A percentile compares a stretch with the other conserved stretches of the same genome.
Conservation (phyloP, 2,888 invertebrate genomes). For the Eledone cirrhosa region DNA sequence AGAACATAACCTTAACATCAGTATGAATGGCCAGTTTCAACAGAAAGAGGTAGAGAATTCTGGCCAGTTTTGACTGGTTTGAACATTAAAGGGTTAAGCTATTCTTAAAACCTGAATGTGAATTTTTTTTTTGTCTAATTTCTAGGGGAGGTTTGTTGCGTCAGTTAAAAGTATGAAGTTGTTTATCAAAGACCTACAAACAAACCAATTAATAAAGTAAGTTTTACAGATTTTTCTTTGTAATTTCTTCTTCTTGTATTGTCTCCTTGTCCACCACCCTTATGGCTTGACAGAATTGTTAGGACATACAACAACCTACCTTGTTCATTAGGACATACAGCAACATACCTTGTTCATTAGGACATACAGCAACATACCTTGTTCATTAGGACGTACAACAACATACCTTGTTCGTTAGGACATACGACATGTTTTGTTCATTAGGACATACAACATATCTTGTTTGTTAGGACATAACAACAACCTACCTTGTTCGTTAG, state of each 20-base stretch:
- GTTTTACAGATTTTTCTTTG: background rate
- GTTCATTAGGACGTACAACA: too few relatives aligned
- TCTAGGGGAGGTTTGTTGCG: slow-evolving; percentile 1
- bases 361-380: too few relatives aligned
- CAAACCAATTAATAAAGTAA: background rate
- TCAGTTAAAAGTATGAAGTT: background rate
- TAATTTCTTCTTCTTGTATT: background rate
- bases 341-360: too few relatives aligned
- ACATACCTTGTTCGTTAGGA: too few relatives aligned
- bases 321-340: too few relatives aligned
- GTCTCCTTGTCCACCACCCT: background rate
- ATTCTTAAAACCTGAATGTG: background rate
- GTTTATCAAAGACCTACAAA: background rate
- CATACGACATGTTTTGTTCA: background rate
- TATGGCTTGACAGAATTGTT: too few relatives aligned
- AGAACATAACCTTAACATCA: too few relatives aligned
- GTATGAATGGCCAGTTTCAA: too few relatives aligned
- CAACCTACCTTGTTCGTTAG: too few relatives aligned
- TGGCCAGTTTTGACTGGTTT: background rate
- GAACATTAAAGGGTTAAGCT: background rate
- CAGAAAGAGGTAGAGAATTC: too few relatives aligned
- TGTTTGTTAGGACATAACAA: background rate
- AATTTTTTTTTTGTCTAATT: background rate
- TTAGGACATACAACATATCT: background rate
- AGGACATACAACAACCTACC: too few relatives aligned